phyloP scores from a whole-genome alignment of 2,888 invertebrate genomes.

The Caenorhabditis sinica region DNA sequence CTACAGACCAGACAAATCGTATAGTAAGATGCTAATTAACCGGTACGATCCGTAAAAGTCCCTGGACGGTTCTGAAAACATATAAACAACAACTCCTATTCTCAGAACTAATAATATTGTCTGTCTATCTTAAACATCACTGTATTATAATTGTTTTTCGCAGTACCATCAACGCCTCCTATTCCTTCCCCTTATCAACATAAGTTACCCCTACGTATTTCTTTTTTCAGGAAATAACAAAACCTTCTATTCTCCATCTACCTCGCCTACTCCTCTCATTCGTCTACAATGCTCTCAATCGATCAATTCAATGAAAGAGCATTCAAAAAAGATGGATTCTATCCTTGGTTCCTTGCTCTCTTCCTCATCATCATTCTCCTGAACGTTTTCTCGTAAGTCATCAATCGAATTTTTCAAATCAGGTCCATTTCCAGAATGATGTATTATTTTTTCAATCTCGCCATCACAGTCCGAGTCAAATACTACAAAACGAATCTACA shows the following conservation, averaged over 20 bases:
- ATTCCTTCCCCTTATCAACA: neutral
- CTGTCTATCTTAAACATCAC: neutral
- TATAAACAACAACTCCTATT: neutral
- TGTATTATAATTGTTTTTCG: conserved; percentile 14
- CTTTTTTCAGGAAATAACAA: conserved; percentile 27
- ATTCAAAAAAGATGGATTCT: conserved; percentile 14
- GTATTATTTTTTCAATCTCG: conserved; percentile 47
- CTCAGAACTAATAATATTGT: neutral
- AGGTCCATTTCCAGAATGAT: conserved; percentile 9
- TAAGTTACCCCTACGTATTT: neutral
- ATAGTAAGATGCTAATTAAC: too few species aligned
- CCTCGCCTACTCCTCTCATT: neutral
- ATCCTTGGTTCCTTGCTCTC: conserved; percentile 6
- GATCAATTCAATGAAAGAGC: conserved; percentile 43
- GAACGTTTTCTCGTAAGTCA: conserved; percentile 47
- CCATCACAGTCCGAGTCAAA: conserved; percentile 32
- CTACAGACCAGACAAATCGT: too few species aligned
- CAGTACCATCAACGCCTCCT: neutral
- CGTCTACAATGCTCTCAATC: conserved; percentile 27
- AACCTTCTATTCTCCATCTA: neutral
- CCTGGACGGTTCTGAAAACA: neutral
- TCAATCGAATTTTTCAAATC: neutral
- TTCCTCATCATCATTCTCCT: conserved; percentile 23
- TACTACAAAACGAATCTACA: conserved; percentile 50
- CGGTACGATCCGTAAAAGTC: too few species aligned